Conservation (phyloP, 2,113 vertebrate genomes). For the Pelecanoides urinatrix region DNA sequence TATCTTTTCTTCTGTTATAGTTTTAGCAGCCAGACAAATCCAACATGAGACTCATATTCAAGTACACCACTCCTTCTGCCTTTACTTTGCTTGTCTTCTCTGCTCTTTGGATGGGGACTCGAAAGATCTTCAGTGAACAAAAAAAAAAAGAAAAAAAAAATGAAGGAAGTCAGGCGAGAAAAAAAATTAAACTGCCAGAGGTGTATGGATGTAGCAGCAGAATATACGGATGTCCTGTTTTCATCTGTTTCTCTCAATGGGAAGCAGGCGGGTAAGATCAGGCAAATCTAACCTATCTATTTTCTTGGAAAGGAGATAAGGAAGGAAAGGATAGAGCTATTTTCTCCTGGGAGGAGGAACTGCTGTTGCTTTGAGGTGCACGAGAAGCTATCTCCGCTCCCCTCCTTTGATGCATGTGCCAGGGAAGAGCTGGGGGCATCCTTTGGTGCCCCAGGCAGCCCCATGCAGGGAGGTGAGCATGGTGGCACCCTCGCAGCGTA, state of each 20-base stretch:
- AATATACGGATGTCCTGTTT: neutral
- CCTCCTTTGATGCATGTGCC: rapidly evolving
- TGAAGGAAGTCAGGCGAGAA: neutral
- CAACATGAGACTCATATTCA: neutral
- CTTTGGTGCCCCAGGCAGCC: neutral
- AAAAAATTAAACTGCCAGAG: neutral
- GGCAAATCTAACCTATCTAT: neutral
- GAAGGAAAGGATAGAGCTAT: neutral
- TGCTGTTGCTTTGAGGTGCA: neutral
- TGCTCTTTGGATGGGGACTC: neutral
- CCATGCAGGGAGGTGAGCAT: rapidly evolving
- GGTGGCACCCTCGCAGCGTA: neutral
- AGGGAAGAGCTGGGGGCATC: neutral
- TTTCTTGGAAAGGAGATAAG: neutral
- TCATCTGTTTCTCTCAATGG: neutral
- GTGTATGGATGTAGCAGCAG: neutral
- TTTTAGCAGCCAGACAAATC: neutral
- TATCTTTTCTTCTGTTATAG: neutral
- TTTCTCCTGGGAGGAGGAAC: neutral
- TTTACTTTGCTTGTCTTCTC: neutral
- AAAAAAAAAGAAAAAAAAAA: neutral
- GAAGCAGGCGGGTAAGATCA: neutral
- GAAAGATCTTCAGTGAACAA: neutral
- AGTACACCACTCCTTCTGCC: neutral
- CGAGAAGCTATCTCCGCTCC: neutral